These are phyloP conservation scores for Orchestes rusci DNA, from an alignment of 2,888 invertebrate species.

Conservation along the genomic window DNA sequence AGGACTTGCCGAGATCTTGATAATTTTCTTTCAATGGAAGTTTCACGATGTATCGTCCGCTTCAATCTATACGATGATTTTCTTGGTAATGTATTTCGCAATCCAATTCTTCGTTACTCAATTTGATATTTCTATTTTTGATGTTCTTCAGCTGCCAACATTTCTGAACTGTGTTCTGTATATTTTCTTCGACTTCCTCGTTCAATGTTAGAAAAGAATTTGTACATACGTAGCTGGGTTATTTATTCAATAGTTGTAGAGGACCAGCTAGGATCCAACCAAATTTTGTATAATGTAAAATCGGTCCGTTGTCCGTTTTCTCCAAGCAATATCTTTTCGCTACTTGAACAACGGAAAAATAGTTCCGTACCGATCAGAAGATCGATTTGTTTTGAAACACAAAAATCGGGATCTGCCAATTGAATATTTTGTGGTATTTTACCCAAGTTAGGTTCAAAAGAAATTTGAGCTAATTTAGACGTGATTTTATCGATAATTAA, in stretches of 20 bases:
- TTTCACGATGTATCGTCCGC: constrained; percentile 4
- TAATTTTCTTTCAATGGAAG: constrained; percentile 8
- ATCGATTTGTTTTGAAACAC: constrained; percentile 1
- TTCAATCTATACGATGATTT: neutral
- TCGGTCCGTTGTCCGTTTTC: constrained; percentile 1
- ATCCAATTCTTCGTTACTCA: constrained; percentile 6
- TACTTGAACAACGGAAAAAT: constrained; percentile 3
- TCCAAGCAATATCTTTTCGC: constrained; percentile 7
- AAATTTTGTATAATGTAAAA: constrained; percentile 9
- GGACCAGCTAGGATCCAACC: constrained; percentile 9
- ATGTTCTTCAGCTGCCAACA: constrained; percentile 12
- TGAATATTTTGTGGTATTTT: constrained; percentile 5
- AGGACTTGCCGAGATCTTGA: constrained; percentile 8
- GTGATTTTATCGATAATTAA: constrained; percentile 11
- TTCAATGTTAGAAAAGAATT: neutral
- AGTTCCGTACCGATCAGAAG: constrained; percentile 4
- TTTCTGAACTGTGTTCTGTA: constrained; percentile 6
- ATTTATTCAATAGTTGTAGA: neutral
- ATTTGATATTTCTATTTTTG: neutral
- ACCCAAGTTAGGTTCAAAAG: neutral
- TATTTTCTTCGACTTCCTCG: neutral
- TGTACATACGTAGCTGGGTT: neutral
- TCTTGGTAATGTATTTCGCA: constrained; percentile 8
- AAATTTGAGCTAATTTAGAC: constrained; percentile 2
- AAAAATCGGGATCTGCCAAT: constrained; percentile 9